phyloP scores from a whole-genome alignment of 2,888 invertebrate genomes.

The Axea sp. region DNA sequence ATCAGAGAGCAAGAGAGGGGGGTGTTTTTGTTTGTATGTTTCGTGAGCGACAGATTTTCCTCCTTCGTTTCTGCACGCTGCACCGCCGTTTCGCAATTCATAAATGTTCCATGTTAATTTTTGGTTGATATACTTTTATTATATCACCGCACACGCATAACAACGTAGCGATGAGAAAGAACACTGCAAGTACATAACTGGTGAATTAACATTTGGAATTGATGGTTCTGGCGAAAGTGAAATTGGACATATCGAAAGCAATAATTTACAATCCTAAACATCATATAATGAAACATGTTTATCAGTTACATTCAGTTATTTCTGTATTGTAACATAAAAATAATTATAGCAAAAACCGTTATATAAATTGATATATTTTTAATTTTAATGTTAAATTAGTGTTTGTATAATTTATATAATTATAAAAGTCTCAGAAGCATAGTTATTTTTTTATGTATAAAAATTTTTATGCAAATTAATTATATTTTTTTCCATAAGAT shows the following conservation, averaged over 20 bases:
- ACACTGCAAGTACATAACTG: slow-evolving; percentile 36
- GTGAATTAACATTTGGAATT: slow-evolving; percentile 17
- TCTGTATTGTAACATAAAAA: too few species aligned
- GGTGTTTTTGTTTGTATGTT: slow-evolving; percentile 51
- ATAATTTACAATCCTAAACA: too few species aligned
- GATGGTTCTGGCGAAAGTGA: slow-evolving; percentile 4
- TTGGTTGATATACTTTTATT: slow-evolving; percentile 67
- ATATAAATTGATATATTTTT: too few species aligned
- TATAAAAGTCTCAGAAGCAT: too few species aligned
- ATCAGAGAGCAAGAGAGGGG: slow-evolving; percentile 37
- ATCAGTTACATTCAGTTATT: too few species aligned
- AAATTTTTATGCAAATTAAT: too few species aligned
- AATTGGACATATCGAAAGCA: slow-evolving; percentile 22
- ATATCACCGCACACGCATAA: slow-evolving; percentile 67
- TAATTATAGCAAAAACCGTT: too few species aligned
- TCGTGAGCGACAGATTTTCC: slow-evolving; percentile 62
- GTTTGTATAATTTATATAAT: too few species aligned
- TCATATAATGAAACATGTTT: too few species aligned
- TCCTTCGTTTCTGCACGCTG: slow-evolving; percentile 77
- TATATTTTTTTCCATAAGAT: too few species aligned
- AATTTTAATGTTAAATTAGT: too few species aligned
- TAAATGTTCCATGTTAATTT: slow-evolving; percentile 77
- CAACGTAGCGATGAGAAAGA: slow-evolving; percentile 41
- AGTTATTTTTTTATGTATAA: too few species aligned
- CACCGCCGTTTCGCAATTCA: slow-evolving; percentile 78